These are phyloP conservation scores for Castor canadensis DNA, from an alignment of 2,113 vertebrate genomes.

Conservation along the genomic window DNA sequence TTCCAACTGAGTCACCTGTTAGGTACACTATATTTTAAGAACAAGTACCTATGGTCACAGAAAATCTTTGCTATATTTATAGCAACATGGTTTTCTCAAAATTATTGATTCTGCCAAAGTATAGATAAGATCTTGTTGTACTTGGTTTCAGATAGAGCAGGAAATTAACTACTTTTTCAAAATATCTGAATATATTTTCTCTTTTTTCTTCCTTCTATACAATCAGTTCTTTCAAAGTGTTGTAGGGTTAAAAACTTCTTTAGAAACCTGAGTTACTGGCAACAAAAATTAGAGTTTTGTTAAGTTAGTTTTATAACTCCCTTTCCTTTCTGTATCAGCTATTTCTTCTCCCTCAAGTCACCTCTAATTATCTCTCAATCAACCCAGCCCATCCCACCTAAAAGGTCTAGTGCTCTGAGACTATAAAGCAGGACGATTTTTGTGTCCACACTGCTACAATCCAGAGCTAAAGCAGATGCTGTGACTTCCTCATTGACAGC, in stretches of 20 bases:
- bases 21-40: not conserved
- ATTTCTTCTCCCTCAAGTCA: not conserved
- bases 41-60: not conserved
- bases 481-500: not conserved
- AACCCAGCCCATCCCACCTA: not conserved
- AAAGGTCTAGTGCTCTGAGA: not conserved
- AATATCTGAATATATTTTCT: not conserved
- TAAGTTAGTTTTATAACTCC: not conserved
- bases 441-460: not conserved
- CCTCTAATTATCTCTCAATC: not conserved
- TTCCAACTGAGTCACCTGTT: not conserved
- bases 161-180: not conserved
- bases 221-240: not conserved
- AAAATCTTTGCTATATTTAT: not conserved
- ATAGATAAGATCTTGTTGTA: not conserved
- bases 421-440: not conserved
- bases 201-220: not conserved
- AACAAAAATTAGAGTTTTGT: not conserved
- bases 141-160: not conserved
- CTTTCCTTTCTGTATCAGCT: not conserved
- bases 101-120: not conserved
- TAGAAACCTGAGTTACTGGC: not conserved
- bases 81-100: not conserved
- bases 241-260: not conserved
- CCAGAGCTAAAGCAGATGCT: not conserved